Base-by-base conservation (phyloP, 2,113 vertebrate species). In the Nyctereutes procyonoides region DNA sequence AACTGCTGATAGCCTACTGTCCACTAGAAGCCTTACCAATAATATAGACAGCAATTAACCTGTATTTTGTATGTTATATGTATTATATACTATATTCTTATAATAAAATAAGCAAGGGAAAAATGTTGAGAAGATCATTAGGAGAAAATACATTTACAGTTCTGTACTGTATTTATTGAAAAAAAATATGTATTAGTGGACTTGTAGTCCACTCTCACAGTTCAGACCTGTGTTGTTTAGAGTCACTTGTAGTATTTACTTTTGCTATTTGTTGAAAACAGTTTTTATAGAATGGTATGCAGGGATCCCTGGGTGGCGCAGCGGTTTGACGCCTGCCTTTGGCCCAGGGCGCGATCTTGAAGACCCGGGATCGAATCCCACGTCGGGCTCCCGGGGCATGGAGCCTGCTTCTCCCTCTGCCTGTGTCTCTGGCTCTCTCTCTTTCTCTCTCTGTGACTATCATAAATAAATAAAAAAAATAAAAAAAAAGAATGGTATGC, bases 401-500 rank as follows among this genome's bases (percentile, higher is more conserved):
- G n/a, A n/a, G n/a, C n/a, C n/a, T n/a, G n/a, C n/a, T n/a, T n/a
- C n/a, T n/a, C n/a, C n/a, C n/a, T n/a, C n/a, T n/a, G n/a, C n/a
- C n/a, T n/a, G n/a, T n/a, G n/a, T n/a, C n/a, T n/a, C n/a, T n/a
- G n/a, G n/a, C n/a, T n/a, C n/a, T n/a, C n/a, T n/a, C n/a, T n/a
- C n/a, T n/a, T n/a, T n/a, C n/a, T n/a, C n/a, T n/a, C n/a, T n/a
- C n/a, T n/a, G n/a, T n/a, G n/a, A n/a, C n/a, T n/a, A n/a, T n/a
- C n/a, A n/a, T n/a, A n/a, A n/a, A n/a, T n/a, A n/a, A n/a, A n/a
- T n/a, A n/a, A n/a, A n/a, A n/a, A n/a, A n/a, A n/a, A n/a, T n/a
- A n/a, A n/a, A n/a, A n/a, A n/a, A n/a, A n/a, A n/a, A 2, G 0
- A 83, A 6, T 63, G 3, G 2, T 74, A 63, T 4, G 4, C 11